Evolutionary conservation across 1,140 invertebrate species (phyloP), one percentile per base, ranked within the genome.

Genomic region (Lasioglossum albipes): DNA sequence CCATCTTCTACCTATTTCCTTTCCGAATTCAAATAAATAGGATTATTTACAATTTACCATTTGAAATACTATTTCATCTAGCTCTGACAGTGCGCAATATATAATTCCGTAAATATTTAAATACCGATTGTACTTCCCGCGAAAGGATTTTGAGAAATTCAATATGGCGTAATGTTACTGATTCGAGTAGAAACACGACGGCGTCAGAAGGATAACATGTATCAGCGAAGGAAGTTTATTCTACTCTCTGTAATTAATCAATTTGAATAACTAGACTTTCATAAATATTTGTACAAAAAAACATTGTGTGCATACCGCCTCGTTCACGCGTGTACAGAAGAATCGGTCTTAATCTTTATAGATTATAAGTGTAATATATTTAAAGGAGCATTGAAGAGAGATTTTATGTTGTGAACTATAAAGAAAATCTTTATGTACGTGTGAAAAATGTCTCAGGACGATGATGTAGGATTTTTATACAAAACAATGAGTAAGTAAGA

Each of bases 401-500:
- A 12, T 57, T 42, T 62, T 68, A 20, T 62, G 31, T 36, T n/a
- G 36, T 59, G 57, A n/a, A 22, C 54, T 59, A 27, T 27, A 57
- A 64, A 79, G 54, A 74, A 52, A 69, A 61, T 49, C 13, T 41
- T 12, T 36, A 22, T 41, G 13, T n/a, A 20, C 31, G 12, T 20
- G 36, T 36, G 31, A 79, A 85, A 79, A 86, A 93, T 93, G 93
- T 93, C 92, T 71, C 93, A 93, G 75, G 93, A 93, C 57, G 93
- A 93, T 74, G 92, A 93, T 85, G 93, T 94, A 31, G 92, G 92
- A 73, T 94, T 94, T 90, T 89, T 94, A 65, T 93, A 92, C 75
- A 93, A 93, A 91, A 93, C 93, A 59, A 93, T 93, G 92, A 93
- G 92, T 93, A 83, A 93, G 92, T 93, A 69, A 10, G 20, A 59